Percentiles rank a stretch among this genome's conserved stretches.
phyloP scores from a whole-genome alignment of 2,888 invertebrate species.

The Beris morrisii region DNA sequence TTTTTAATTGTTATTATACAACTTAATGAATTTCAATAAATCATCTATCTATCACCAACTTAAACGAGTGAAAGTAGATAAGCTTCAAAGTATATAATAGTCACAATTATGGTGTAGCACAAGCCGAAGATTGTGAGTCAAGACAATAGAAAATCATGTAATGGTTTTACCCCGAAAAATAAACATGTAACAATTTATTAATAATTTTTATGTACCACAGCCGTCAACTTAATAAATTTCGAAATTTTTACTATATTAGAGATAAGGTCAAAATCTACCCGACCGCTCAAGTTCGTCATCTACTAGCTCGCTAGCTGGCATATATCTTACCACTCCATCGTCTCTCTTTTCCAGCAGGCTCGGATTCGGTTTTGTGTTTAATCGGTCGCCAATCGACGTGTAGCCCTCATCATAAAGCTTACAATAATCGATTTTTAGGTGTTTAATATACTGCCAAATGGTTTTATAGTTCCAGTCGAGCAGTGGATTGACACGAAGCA shows the following conservation, averaged over 20 bases:
- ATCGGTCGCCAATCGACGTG: conserved; percentile 82
- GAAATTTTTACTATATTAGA: conserved; percentile 1
- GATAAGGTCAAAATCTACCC: conserved; percentile 44
- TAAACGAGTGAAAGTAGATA: too few species aligned
- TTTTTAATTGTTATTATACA: too few species aligned
- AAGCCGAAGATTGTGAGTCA: too few species aligned
- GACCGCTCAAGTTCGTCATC: conserved; percentile 50
- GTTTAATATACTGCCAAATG: conserved; percentile 86
- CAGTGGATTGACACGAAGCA: conserved; percentile 86
- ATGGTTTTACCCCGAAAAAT: too few species aligned
- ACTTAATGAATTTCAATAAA: too few species aligned
- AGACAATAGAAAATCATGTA: too few species aligned
- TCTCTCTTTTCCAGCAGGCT: conserved; percentile 60
- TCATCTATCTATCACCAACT: too few species aligned
- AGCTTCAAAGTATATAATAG: too few species aligned
- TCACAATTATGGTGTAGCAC: too few species aligned
- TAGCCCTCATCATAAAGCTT: conserved; percentile 87
- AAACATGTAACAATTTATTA: too few species aligned
- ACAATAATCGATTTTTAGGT: conserved; percentile 85
- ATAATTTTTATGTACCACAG: too few species aligned
- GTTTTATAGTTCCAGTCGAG: conserved; percentile 91
- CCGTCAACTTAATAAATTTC: not conserved
- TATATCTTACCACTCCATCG: conserved; percentile 60
- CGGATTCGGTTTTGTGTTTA: conserved; percentile 81
- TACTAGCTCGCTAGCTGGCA: conserved; percentile 69